A percentile compares a stretch with the other conserved stretches of the same genome.
These are phyloP conservation scores for Ips nitidus DNA, from an alignment of 1,140 invertebrate species.

Conservation along the genomic window DNA sequence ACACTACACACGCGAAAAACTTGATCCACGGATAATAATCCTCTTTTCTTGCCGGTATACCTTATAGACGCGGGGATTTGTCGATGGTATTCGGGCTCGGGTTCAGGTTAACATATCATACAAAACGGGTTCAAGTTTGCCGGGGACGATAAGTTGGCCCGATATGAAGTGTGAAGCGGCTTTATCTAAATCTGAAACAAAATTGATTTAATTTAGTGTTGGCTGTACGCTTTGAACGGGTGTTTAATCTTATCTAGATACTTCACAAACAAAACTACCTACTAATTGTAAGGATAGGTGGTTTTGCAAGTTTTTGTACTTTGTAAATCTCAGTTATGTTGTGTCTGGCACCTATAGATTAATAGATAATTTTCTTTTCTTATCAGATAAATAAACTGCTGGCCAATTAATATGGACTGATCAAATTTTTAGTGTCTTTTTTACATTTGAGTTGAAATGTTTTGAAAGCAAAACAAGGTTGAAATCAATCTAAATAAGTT, in stretches of 20 bases:
- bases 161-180: neutral
- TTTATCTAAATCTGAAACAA: slow-evolving; percentile 27
- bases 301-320: neutral
- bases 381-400: neutral
- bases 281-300: slow-evolving; percentile 2
- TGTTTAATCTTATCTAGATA: slow-evolving; percentile 21
- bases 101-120: too few relatives aligned
- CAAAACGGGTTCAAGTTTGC: too few relatives aligned
- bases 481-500: too few relatives aligned
- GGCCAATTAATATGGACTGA: too few relatives aligned
- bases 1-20: slow-evolving; percentile 44
- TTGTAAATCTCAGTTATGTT: neutral
- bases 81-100: too few relatives aligned
- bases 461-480: too few relatives aligned
- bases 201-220: slow-evolving; percentile 24
- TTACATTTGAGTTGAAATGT: too few relatives aligned
- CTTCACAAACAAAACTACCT: neutral
- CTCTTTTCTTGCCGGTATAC: neutral
- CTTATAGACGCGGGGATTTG: neutral
- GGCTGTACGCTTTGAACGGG: slow-evolving; percentile 14
- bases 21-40: neutral
- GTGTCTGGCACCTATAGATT: neutral
- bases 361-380: neutral
- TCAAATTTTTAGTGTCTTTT: too few relatives aligned
- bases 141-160: too few relatives aligned